Percentiles rank a stretch among this genome's conserved stretches.
Conservation (phyloP, 2,113 vertebrate genomes). For the Mystacornis crossleyi region DNA sequence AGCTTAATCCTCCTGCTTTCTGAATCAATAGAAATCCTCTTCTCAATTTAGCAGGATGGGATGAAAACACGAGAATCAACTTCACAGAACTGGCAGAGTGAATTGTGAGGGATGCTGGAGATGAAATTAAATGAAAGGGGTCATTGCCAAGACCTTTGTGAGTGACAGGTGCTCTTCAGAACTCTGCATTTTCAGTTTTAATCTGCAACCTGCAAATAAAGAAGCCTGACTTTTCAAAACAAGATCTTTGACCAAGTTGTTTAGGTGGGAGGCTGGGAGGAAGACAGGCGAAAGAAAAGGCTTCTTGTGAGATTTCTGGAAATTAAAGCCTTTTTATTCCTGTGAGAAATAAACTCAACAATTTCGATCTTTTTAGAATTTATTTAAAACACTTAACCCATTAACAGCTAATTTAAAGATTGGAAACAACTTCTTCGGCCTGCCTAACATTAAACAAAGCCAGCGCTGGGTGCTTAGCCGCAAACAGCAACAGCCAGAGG, state of each 20-base stretch:
- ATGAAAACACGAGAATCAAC: background rate
- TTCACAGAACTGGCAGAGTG: background rate
- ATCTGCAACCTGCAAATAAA: background rate
- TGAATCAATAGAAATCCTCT: conserved; percentile 34
- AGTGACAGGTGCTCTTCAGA: background rate
- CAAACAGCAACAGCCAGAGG: too few species aligned
- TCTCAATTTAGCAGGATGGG: background rate
- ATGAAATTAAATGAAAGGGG: background rate
- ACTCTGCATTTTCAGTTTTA: background rate
- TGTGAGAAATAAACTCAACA: too few species aligned
- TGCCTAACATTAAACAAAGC: too few species aligned
- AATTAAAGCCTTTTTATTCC: background rate
- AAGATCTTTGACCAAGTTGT: background rate
- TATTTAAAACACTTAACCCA: too few species aligned
- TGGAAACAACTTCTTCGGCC: too few species aligned
- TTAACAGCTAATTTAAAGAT: too few species aligned
- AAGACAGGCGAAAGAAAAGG: background rate
- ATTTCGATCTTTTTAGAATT: too few species aligned
- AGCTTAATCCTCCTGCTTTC: background rate
- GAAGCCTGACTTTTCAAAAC: background rate
- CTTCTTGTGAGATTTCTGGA: background rate
- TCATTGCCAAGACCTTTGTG: background rate
- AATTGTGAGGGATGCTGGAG: background rate
- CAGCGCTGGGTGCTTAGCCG: too few species aligned
- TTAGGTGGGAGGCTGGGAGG: background rate